Evolutionary conservation across 2,888 invertebrate genomes (phyloP).

Genomic region (Gasteruption jaculator): DNA sequence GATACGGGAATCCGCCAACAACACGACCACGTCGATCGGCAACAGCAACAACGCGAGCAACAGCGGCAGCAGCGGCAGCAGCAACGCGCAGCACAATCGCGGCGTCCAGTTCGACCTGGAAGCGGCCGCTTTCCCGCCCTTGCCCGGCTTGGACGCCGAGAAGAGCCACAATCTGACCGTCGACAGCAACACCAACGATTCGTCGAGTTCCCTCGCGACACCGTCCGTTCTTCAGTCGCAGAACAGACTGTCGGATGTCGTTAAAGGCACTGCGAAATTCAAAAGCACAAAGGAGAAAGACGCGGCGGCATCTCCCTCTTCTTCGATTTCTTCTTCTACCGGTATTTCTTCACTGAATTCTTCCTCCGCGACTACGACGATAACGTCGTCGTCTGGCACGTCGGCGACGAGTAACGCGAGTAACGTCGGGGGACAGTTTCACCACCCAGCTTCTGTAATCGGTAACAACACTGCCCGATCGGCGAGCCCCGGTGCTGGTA

Average conservation of each 20-base stretch:
- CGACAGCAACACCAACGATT: conserved; percentile 27
- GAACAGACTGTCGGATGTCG: conserved; percentile 73
- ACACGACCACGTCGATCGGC: conserved; percentile 40
- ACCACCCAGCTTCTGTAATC: too few relatives aligned
- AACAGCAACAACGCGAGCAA: too few relatives aligned
- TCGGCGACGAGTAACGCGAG: too few relatives aligned
- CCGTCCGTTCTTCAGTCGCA: too few relatives aligned
- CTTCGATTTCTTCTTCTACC: conserved; percentile 8
- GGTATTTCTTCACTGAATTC: conserved; percentile 15
- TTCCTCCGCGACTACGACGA: neutral
- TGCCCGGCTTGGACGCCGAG: conserved; percentile 62
- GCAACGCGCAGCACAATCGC: conserved; percentile 49
- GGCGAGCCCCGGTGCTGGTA: too few relatives aligned
- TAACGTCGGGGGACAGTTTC: too few relatives aligned
- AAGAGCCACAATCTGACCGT: conserved; percentile 38
- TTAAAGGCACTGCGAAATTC: conserved; percentile 67
- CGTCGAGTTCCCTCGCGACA: conserved; percentile 36
- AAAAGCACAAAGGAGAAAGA: conserved; percentile 52
- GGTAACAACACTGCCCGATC: too few relatives aligned
- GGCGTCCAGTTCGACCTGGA: conserved; percentile 73
- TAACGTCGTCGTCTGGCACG: too few relatives aligned
- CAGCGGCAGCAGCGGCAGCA: conserved; percentile 33
- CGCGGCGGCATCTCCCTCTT: conserved; percentile 15
- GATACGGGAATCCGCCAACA: conserved; percentile 38
- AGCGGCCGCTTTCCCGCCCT: conserved; percentile 74